Evolutionary conservation across 2,113 vertebrate species (phyloP), one percentile per base, ranked within the genome.

Genomic region (Camelus bactrianus): DNA sequence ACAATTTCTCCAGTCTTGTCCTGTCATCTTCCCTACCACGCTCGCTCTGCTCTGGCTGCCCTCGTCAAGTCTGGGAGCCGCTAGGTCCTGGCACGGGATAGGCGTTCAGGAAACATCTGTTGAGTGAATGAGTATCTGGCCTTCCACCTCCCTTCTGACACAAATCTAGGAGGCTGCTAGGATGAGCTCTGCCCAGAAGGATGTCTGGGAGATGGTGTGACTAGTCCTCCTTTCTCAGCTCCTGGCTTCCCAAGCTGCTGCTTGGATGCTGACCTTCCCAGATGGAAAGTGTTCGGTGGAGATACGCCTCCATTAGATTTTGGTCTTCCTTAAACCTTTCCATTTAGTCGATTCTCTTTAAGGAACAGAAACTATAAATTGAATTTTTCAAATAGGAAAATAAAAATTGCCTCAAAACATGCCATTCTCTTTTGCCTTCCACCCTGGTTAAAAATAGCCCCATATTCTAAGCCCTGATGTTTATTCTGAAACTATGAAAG

Each of bases 391-490:
- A 60, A 95, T 85, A 56, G 24, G 19, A 60, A 60, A 60, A 28
- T 58, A 73, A 95, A 87, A 84, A 46, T 24, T 72, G 75, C 92
- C 87, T 96, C 83, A 22, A 96, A 96, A 96, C 90, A 95, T 69
- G 62, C 73, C 93, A 94, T 77, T 96, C 92, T 95, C 42, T 62
- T 58, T 56, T 88, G 84, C 92, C 96, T 92, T 94, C 73, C 76
- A 58, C 28, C 58, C 64, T 17, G 12, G 85, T 81, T 97, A 97
- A 97, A 98, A 98, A 97, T 96, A 97, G 88, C 42, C 38, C 86
- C 54, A 32, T 24, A 46, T 80, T 91, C 84, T 48, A 83, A 97
- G 94, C 81, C 28, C 83, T 97, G 95, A 84, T 30, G 28, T 94
- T 77, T 76, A 87, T 97, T 91, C 92, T 88, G 94, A 96, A 97